Evolutionary conservation across 2,888 invertebrate species (phyloP).

Genomic region (Scotopteryx bipunctaria): DNA sequence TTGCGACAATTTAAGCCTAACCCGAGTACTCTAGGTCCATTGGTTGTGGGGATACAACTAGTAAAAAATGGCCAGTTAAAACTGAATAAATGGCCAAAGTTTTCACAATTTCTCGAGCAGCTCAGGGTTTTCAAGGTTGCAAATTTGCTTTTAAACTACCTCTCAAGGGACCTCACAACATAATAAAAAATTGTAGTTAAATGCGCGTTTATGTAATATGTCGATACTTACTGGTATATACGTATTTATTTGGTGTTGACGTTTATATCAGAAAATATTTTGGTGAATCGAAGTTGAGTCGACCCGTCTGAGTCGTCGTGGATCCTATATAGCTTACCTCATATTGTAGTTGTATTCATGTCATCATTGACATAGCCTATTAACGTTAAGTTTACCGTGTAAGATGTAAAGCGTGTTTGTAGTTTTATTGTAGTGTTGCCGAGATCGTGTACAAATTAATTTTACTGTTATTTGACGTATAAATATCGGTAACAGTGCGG

Average conservation of each 20-base stretch:
- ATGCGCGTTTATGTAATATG: too few relatives aligned
- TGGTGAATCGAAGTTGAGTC: slow-evolving; percentile 64
- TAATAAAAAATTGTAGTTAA: too few relatives aligned
- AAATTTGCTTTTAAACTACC: too few relatives aligned
- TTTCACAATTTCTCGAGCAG: too few relatives aligned
- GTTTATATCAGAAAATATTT: slow-evolving; percentile 68
- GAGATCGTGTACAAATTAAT: slow-evolving; percentile 76
- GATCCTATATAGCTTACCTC: slow-evolving; percentile 82
- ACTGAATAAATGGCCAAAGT: too few relatives aligned
- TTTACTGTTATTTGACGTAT: slow-evolving; percentile 62
- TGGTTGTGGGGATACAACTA: too few relatives aligned
- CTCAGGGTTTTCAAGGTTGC: too few relatives aligned
- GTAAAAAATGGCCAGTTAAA: too few relatives aligned
- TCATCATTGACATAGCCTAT: slow-evolving; percentile 81
- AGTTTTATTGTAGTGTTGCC: slow-evolving; percentile 62
- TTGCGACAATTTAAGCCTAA: too few relatives aligned
- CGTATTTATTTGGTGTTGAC: slow-evolving; percentile 51
- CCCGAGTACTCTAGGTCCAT: too few relatives aligned
- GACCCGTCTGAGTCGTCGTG: slow-evolving; percentile 57
- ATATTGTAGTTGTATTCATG: slow-evolving; percentile 76
- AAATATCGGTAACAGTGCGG: slow-evolving; percentile 38
- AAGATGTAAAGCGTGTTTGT: slow-evolving; percentile 73
- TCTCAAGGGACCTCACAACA: too few relatives aligned
- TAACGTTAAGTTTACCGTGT: slow-evolving; percentile 77
- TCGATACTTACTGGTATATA: too few relatives aligned